phyloP scores from a whole-genome alignment of 2,113 vertebrate species.

The Stegastes partitus region DNA sequence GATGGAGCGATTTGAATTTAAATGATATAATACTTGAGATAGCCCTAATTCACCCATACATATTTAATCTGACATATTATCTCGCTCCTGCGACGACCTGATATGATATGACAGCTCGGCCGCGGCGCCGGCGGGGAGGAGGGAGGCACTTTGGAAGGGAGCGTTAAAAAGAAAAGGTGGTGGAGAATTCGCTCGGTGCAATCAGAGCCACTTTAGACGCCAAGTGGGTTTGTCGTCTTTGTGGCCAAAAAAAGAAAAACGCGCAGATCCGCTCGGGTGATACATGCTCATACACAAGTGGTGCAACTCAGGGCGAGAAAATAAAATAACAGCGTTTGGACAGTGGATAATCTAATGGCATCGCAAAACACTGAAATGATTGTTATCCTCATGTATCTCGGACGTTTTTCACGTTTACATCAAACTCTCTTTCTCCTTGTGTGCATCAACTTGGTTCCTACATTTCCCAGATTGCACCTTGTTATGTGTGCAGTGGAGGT shows the following conservation, averaged over 20 bases:
- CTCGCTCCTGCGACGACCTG: conserved; percentile 76
- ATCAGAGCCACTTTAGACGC: conserved; percentile 61
- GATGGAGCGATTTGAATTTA: conserved; percentile 87
- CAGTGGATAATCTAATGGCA: not conserved
- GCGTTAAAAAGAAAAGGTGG: conserved; percentile 65
- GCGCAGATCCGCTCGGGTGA: not conserved
- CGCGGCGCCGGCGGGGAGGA: conserved; percentile 51
- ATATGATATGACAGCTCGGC: conserved; percentile 78
- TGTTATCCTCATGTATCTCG: no score
- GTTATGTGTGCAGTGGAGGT: no score
- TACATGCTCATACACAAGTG: conserved; percentile 3
- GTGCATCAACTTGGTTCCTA: no score
- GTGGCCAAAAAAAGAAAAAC: conserved; percentile 4
- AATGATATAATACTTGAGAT: conserved; percentile 87
- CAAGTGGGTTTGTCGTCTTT: conserved; percentile 15
- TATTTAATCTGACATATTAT: conserved; percentile 88
- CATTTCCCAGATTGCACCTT: no score
- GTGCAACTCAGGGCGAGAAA: not conserved
- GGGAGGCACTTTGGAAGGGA: conserved; percentile 47
- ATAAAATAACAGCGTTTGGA: not conserved
- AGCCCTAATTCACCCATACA: conserved; percentile 86
- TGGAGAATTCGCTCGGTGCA: conserved; percentile 62
- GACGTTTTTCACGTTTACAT: no score
- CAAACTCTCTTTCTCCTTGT: no score
- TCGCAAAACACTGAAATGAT: not conserved